Evolutionary conservation across 2,113 vertebrate species (phyloP), one percentile per base, ranked within the genome.

Genomic region (Micronycteris hirsuta): DNA sequence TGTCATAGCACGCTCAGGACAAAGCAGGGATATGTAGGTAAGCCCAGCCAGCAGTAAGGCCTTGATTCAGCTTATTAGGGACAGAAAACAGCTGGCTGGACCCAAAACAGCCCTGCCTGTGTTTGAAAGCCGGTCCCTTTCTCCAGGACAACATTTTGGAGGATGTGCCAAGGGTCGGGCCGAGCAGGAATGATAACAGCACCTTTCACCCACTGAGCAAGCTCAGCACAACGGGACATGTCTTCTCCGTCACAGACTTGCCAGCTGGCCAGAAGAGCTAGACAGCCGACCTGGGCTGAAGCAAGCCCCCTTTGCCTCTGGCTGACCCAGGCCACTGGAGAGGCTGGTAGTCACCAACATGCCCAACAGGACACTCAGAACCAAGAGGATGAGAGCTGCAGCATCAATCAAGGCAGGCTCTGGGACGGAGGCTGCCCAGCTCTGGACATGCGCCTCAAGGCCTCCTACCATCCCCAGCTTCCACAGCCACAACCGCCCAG

Each of bases 161-260:
- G 63, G 22, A 65, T 49, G 85, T 78, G 81, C 94, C 76, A 92
- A 88, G 54, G 65, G 87, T 92, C 0, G 16, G 67, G 92, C 49
- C 68, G 31, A 85, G 67, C 63, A 94, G 41, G 65, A 96, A 80
- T 54, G 61, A 90, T 56, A 95, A 84, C 47, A 78, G 85, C 94
- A 88, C 91, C 91, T 96, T 95, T 93, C 47, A 95, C 93, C 90
- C 38, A 88, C 71, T 73, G 45, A 94, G 67, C 76, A 73, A 86
- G 67, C 76, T 91, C 41, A 77, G 86, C 77, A 86, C 89, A 61
- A 26, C 7, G 91, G 41, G 96, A 80, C 4, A 2, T 71, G 47
- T 92, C 91, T 85, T 87, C 88, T 80, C 52, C n/a, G 77, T 82
- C 54, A 83, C 43, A 83, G 26, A 56, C 45, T 43, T 93, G 87